Evolutionary conservation across 2,113 vertebrate species (phyloP), one percentile per base, ranked within the genome.

Genomic region (Tretioscincus oriximinensis): DNA sequence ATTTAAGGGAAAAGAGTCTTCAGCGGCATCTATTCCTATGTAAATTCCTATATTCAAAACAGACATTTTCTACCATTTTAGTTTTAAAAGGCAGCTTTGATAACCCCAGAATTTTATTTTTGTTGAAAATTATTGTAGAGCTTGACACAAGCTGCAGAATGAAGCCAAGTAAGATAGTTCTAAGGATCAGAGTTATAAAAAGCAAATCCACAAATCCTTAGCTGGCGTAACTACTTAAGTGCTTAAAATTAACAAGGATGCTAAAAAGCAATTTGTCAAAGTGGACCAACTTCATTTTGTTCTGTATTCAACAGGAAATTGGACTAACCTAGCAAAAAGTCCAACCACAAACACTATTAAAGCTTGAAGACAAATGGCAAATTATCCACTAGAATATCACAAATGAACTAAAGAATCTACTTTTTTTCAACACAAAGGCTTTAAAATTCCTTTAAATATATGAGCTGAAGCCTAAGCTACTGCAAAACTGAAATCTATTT

Each of bases 121-220:
- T 64, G 28, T 28, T 77, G 22, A 18, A 54, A n/a, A n/a, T 3
- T 18, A n/a, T 5, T 31, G 69, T 41, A 21, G 1, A 31, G 26
- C 22, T 20, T 68, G 31, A 9, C 54, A 74, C 3, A 79, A 69
- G 14, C 18, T 45, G 61, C 35, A 81, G 31, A 69, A 63, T 2
- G 71, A 85, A 84, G 77, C 77, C 78, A 76, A 84, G 73, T 76
- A 82, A 83, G 60, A 24, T 31, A 77, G 74, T 76, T 89, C 31
- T 72, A 67, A 85, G 73, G 60, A 45, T 80, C 85, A 83, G 0
- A 0, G 81, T 81, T 89, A 87, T 89, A 92, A 87, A 87, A 81
- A 86, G 84, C 66, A 90, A 89, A 89, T 85, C 81, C 87, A 84
- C 60, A 90, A 90, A 91, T 82, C 87, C 80, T 69, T 72, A 9